Evolutionary conservation across 1,140 invertebrate genomes (phyloP), one percentile per base, ranked within the genome.

Genomic region (Drosophila mayri): DNA sequence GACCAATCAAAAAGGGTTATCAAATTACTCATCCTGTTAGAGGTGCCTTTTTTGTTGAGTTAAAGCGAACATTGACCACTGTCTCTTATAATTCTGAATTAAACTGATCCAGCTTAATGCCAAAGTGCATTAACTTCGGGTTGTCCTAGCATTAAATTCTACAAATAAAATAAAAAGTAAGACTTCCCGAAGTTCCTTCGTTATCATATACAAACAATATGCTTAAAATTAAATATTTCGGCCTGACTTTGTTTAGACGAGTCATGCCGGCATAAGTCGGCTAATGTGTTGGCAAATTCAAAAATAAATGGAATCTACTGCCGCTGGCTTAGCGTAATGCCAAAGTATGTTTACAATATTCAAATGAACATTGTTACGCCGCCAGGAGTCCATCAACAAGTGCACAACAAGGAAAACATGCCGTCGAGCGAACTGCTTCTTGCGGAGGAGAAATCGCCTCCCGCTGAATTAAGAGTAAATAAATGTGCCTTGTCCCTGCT

Each of bases 341-440:
- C 47, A 74, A 60, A 74, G 49, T 25, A 41, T 74, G 47, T 74
- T 74, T 73, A 55, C 68, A 73, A 41, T 62, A 74, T 73, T 73
- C 41, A 74, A 74, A 74, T 74, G 67, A 74, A 62, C 68, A 73
- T 55, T 74, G 32, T 55, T 55, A n/a, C 41, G 49, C 41, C 58
- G 49, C 47, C 40, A 62, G 71, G 47, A 74, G 57, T 62, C 71
- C 67, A 55, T 74, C 71, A 74, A 63, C 68, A 74, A 74, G 71
- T 73, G 71, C 49, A 40, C 25, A 73, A 35, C 47, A 46, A 37
- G 47, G 62, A 30, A 20, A 22, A 70, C 9, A 28, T 18, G n/a
- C 12, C 37, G n/a, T 28, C 20, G 5, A 41, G 37, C 10, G 37
- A 66, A 61, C 59, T 38, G 30, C 28, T 43, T 9, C 20, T 41